Evolutionary conservation across 1,140 invertebrate species (phyloP).

Genomic region (Linepithema humile): DNA sequence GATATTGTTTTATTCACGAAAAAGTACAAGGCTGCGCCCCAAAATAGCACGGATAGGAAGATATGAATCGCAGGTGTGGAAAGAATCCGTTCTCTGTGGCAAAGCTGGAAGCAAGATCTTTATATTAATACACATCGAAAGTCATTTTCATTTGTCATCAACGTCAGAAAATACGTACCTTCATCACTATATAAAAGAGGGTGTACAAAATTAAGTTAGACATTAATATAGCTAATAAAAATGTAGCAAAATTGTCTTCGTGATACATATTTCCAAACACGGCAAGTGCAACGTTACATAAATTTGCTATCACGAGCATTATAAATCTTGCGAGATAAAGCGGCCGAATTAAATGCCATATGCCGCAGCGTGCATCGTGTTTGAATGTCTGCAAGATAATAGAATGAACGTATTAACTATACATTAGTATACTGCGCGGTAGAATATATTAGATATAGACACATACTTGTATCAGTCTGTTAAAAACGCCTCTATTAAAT

Average conservation of each 20-base stretch:
- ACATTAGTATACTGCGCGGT: background rate
- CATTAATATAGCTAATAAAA: conserved; percentile 93
- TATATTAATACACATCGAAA: background rate
- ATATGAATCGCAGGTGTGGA: conserved; percentile 88
- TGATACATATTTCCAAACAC: conserved; percentile 87
- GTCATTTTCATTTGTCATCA: no score
- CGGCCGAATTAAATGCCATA: conserved; percentile 75
- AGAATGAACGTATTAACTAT: background rate
- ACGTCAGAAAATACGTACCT: conserved; percentile 85
- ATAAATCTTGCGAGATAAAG: conserved; percentile 84
- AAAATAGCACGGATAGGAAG: conserved; percentile 87
- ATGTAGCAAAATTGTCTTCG: conserved; percentile 92
- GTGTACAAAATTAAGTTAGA: conserved; percentile 93
- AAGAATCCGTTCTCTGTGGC: conserved; percentile 88
- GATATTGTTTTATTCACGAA: conserved; percentile 92
- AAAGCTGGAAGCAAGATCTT: conserved; percentile 84
- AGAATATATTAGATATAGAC: background rate
- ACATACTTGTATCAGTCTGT: conserved; percentile 75
- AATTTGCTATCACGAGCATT: conserved; percentile 88
- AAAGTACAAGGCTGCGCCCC: conserved; percentile 89
- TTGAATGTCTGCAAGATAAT: conserved; percentile 73
- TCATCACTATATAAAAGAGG: conserved; percentile 94
- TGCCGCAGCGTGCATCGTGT: conserved; percentile 75
- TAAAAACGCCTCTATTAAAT: conserved; percentile 85
- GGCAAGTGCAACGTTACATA: conserved; percentile 91